A percentile compares a stretch with the other conserved stretches of the same genome.
Conservation (phyloP, 2,888 invertebrate genomes). For the Noctua fimbriata region DNA sequence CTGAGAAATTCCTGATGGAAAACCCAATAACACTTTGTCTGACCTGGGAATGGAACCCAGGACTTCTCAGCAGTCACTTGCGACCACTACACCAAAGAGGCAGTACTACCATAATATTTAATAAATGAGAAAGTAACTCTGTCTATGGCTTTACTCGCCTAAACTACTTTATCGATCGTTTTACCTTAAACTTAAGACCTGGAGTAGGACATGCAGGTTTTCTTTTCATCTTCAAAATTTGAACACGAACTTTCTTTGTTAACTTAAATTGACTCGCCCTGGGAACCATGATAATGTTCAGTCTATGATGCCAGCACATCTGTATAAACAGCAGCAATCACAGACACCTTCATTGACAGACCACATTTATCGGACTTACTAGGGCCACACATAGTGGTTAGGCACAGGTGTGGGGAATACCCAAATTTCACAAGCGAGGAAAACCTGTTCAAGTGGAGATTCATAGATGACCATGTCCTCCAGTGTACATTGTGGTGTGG, state of each 20-base stretch:
- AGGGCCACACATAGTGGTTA: background rate
- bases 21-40: background rate
- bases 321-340: slow-evolving; percentile 38
- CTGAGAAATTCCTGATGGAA: background rate
- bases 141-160: background rate
- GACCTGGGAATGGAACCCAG: too few relatives aligned
- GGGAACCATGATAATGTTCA: slow-evolving; percentile 21
- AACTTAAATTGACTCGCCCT: slow-evolving; percentile 29
- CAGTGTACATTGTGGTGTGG: background rate
- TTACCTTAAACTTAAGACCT: background rate
- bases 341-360: slow-evolving; percentile 36
- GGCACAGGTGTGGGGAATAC: too few relatives aligned
- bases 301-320: slow-evolving; percentile 1
- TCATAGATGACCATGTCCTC: background rate
- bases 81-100: too few relatives aligned
- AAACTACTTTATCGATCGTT: background rate
- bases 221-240: background rate
- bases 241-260: background rate
- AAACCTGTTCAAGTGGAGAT: background rate
- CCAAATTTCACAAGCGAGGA: background rate
- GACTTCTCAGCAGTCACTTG: too few relatives aligned
- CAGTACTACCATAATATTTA: background rate
- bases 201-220: background rate
- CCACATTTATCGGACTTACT: slow-evolving; percentile 43
- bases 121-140: background rate